Evolutionary conservation across 2,797 vertebrate species (phyloP), one percentile per base, ranked within the genome.

Genomic region (Halcyon chelicuti): DNA sequence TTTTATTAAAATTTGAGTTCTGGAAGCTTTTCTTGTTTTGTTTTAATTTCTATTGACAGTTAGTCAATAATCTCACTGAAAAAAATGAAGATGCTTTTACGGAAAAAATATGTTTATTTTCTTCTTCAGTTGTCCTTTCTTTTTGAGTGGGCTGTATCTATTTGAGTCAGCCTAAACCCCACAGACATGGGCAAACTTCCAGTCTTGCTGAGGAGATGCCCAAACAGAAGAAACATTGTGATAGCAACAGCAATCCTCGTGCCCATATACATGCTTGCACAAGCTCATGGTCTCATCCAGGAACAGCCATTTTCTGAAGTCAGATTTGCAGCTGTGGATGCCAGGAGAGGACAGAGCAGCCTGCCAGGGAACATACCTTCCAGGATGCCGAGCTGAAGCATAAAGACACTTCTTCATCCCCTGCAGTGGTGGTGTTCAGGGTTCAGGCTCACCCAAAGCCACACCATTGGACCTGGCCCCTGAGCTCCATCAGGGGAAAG

Each of bases 211-310:
- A 83, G 86, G 49, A 44, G 19, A 29, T 44, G n/a, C 40, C 42
- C 4, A 7, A 55, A 46, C 8, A 62, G 42, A 58, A 37, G 35
- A 61, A 76, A 15, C 0, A 1, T 3, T 21, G 13, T 0, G 1
- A 83, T 68, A 62, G 29, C 68, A 86, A 5, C 0, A 0, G 8
- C 62, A 49, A 6, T 9, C 10, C 72, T n/a, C 23, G 25, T 84
- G 66, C 26, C 37, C 37, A 16, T 10, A 2, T 13, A 55, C 0
- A 1, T 35, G 11, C 18, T 63, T 28, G 3, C 65, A 29, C 0
- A 0, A 73, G 37, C 28, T 49, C 63, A 7, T 3, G 19, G 18
- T 68, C 40, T 1, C 0, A 16, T 23, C 62, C 67, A 42, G 49
- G 8, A 78, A 15, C 39, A 84, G 9, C 4, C 29, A 29, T 6